A percentile compares a stretch with the other conserved stretches of the same genome.
Evolutionary conservation across 2,888 invertebrate species (phyloP).

Genomic region (Sipha maydis): DNA sequence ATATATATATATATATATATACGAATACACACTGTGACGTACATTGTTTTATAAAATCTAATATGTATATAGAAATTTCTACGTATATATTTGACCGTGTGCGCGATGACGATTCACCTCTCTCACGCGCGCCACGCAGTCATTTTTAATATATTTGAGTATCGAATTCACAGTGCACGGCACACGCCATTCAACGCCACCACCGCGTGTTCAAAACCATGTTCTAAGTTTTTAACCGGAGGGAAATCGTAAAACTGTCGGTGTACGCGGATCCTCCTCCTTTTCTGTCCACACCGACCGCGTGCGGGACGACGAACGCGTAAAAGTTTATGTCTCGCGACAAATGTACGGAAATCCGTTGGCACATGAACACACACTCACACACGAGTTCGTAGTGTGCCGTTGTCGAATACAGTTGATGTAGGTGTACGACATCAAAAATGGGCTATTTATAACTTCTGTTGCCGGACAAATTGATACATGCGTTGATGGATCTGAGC

Average conservation of each 20-base stretch:
- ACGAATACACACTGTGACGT: too few relatives aligned
- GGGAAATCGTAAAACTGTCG: slow-evolving; percentile 29
- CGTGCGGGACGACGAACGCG: not conserved
- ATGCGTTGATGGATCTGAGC: slow-evolving; percentile 27
- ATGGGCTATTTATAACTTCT: slow-evolving; percentile 36
- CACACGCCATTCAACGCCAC: not conserved
- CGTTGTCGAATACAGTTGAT: not conserved
- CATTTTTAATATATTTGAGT: not conserved
- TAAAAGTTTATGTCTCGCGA: slow-evolving; percentile 36
- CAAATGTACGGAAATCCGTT: slow-evolving; percentile 7
- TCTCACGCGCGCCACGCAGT: not conserved
- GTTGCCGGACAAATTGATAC: slow-evolving; percentile 23
- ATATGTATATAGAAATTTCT: not conserved
- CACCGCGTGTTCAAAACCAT: not conserved
- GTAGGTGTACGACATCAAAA: slow-evolving; percentile 39
- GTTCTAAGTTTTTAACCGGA: not conserved
- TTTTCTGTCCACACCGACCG: not conserved
- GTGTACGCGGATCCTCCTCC: not conserved
- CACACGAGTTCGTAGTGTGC: not conserved
- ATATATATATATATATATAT: too few relatives aligned
- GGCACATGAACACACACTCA: not conserved
- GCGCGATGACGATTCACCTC: not conserved
- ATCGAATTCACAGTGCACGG: not conserved
- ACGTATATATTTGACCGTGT: not conserved
- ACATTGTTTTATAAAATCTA: not conserved